A percentile compares a stretch with the other conserved stretches of the same genome.
phyloP scores from a whole-genome alignment of 1,140 invertebrate species.

The Campoletis sonorensis region DNA sequence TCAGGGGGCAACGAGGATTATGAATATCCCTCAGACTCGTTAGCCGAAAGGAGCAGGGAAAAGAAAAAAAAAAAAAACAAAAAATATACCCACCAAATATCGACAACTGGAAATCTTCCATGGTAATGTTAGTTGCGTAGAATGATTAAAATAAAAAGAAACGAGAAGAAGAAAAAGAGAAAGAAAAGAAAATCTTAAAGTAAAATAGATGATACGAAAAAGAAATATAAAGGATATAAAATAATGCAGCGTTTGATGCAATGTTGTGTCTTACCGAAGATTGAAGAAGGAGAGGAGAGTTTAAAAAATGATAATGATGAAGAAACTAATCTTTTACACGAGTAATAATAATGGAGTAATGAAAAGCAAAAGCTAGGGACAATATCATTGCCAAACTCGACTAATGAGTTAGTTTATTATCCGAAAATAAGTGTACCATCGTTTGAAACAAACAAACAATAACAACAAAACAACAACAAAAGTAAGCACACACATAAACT shows the following conservation, averaged over 20 bases:
- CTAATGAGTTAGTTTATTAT: constrained; percentile 71
- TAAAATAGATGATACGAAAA: constrained; percentile 46
- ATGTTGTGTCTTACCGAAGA: constrained; percentile 56
- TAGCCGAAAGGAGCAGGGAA: constrained; percentile 13
- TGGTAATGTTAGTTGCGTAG: constrained; percentile 43
- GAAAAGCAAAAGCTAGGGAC: constrained; percentile 71
- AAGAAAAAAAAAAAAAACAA: not conserved
- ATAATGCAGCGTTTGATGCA: constrained; percentile 53
- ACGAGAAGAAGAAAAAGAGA: constrained; percentile 20
- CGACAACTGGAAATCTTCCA: constrained; percentile 64
- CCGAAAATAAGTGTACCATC: constrained; percentile 58
- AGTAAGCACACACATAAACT: not conserved
- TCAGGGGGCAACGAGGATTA: constrained; percentile 8
- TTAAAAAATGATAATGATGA: constrained; percentile 43
- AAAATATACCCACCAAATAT: constrained; percentile 51
- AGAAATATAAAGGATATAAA: constrained; percentile 49
- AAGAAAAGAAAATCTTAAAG: not conserved
- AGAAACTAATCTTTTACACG: constrained; percentile 58
- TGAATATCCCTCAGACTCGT: constrained; percentile 37
- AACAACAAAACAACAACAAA: no score
- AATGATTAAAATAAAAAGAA: constrained; percentile 48
- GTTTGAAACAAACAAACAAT: not conserved
- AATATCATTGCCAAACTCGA: constrained; percentile 77
- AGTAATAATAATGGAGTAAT: constrained; percentile 68
- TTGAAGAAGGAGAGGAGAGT: constrained; percentile 50